Evolutionary conservation across 2,888 invertebrate species (phyloP).

Genomic region (Lathronympha strigana): DNA sequence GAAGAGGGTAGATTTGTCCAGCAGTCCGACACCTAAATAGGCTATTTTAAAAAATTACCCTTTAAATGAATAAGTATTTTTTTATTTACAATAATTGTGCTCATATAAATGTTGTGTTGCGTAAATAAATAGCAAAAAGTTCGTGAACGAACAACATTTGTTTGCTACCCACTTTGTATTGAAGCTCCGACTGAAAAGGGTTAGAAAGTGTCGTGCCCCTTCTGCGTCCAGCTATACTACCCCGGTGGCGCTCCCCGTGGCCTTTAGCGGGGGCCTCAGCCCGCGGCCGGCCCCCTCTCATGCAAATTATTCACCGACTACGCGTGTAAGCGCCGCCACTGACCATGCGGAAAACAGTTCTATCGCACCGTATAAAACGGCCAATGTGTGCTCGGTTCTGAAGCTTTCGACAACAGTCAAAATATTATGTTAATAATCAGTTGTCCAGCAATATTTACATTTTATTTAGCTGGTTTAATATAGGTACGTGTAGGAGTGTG

Average conservation of each 20-base stretch:
- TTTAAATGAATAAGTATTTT: too few relatives aligned
- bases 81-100: too few relatives aligned
- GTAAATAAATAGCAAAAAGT: too few relatives aligned
- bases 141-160: too few relatives aligned
- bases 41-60: too few relatives aligned
- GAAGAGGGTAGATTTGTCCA: too few relatives aligned
- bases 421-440: constrained; percentile 17
- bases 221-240: constrained; percentile 44
- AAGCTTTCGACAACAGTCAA: constrained; percentile 27
- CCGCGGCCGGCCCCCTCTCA: constrained; percentile 51
- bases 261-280: constrained; percentile 37
- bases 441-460: constrained; percentile 16
- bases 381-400: constrained; percentile 27
- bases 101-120: neutral
- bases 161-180: neutral
- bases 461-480: neutral
- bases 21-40: too few relatives aligned
- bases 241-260: constrained; percentile 42
- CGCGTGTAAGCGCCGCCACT: constrained; percentile 66
- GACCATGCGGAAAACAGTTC: constrained; percentile 58
- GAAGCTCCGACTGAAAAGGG: neutral
- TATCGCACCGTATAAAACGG: constrained; percentile 48
- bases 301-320: constrained; percentile 74
- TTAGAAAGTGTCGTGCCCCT: neutral
- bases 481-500: too few relatives aligned